These are phyloP conservation scores for Marisa cornuarietis DNA, from an alignment of 1,140 invertebrate genomes.

Conservation along the genomic window DNA sequence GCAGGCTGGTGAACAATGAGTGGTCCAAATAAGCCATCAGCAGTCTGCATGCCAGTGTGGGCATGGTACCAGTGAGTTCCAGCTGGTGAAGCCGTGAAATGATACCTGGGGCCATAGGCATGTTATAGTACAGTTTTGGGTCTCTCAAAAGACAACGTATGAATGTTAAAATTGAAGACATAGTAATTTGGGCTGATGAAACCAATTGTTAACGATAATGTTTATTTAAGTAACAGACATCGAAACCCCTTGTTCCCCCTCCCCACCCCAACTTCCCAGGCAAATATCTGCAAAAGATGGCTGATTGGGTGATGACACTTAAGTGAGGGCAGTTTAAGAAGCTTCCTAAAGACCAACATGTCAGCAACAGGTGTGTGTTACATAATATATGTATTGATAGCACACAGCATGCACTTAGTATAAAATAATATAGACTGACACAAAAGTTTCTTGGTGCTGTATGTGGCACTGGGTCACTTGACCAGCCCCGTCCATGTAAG, in stretches of 20 bases:
- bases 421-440: not conserved
- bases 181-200: too few relatives aligned
- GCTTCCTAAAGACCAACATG: not conserved
- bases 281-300: not conserved
- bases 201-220: too few relatives aligned
- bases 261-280: too few relatives aligned
- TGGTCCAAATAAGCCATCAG: conserved; percentile 83
- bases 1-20: conserved; percentile 61
- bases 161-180: too few relatives aligned
- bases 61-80: conserved; percentile 93
- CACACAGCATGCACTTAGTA: too few relatives aligned
- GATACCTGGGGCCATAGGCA: conserved; percentile 10
- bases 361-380: not conserved
- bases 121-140: too few relatives aligned
- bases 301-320: too few relatives aligned
- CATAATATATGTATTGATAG: too few relatives aligned
- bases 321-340: too few relatives aligned
- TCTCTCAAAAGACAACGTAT: too few relatives aligned
- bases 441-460: conserved; percentile 13
- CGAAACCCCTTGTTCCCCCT: too few relatives aligned
- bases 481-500: conserved; percentile 89
- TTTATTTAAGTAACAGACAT: too few relatives aligned
- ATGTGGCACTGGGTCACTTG: conserved; percentile 36
- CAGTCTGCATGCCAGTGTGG: conserved; percentile 84
- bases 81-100: conserved; percentile 63